Conservation (phyloP, 2,888 invertebrate species). For the Drosophila glabriapex region DNA sequence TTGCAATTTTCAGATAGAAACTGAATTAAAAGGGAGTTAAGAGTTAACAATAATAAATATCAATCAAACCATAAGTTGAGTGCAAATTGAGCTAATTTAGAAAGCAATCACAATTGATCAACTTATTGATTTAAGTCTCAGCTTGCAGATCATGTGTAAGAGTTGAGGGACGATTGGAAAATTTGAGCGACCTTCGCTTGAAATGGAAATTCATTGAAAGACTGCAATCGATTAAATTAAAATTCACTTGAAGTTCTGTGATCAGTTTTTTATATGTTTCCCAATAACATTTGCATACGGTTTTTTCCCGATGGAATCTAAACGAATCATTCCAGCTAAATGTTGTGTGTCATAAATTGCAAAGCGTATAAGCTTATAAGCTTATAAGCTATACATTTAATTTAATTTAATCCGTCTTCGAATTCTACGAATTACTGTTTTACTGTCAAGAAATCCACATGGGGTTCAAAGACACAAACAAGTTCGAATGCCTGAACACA, state of each 20-base stretch:
- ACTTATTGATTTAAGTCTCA: not conserved
- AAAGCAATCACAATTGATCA: not conserved
- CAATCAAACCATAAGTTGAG: not conserved
- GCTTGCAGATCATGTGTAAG: not conserved
- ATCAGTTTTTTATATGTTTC: conserved; percentile 4
- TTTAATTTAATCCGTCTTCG: not conserved
- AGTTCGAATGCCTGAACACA: not conserved
- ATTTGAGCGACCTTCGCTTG: conserved; percentile 13
- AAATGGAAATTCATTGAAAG: conserved; percentile 21
- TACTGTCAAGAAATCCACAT: not conserved
- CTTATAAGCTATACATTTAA: not conserved
- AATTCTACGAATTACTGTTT: not conserved
- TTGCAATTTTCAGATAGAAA: not conserved
- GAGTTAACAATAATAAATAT: not conserved
- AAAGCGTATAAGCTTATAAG: not conserved
- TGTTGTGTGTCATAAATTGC: not conserved
- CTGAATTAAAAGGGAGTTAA: not conserved
- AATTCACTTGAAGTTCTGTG: conserved; percentile 13
- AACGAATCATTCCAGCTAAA: not conserved
- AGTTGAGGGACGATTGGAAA: not conserved
- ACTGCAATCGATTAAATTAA: conserved; percentile 20
- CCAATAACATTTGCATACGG: conserved; percentile 18
- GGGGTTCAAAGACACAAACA: not conserved
- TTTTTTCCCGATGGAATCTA: not conserved
- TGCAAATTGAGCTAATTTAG: not conserved